Percentiles rank a stretch among this genome's conserved stretches.
phyloP scores from a whole-genome alignment of 2,888 invertebrate species.

The Mimumesa dahlbomi region DNA sequence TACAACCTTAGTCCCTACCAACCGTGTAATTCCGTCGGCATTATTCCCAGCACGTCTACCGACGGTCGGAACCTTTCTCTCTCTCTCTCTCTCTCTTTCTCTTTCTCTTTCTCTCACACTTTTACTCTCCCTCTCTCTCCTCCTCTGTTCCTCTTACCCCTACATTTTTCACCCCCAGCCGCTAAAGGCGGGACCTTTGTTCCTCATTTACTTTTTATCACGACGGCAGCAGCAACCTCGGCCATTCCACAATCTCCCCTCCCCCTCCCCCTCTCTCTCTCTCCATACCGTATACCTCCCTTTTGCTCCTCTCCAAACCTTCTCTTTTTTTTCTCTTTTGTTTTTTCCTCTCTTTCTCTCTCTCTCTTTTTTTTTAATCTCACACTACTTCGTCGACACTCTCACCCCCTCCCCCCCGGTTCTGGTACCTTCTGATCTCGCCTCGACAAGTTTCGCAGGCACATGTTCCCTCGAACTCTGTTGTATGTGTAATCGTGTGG shows the following conservation, averaged over 20 bases:
- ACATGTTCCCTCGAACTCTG: constrained; percentile 47
- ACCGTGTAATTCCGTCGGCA: constrained; percentile 77
- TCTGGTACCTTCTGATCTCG: constrained; percentile 45
- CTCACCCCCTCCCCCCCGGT: background rate
- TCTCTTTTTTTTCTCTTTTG: constrained; percentile 30
- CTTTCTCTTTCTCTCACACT: constrained; percentile 13
- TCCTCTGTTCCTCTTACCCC: constrained; percentile 47
- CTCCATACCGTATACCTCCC: constrained; percentile 27
- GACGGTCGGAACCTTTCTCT: constrained; percentile 69
- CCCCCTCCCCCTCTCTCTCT: no score
- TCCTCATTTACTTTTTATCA: constrained; percentile 80
- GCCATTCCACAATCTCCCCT: constrained; percentile 62
- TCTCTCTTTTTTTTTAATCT: constrained; percentile 32
- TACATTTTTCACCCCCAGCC: constrained; percentile 57
- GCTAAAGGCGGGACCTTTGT: constrained; percentile 74
- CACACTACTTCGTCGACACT: constrained; percentile 15
- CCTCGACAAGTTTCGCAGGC: constrained; percentile 59
- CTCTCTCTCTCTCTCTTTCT: constrained; percentile 37
- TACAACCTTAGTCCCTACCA: constrained; percentile 61
- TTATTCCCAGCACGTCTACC: constrained; percentile 79
- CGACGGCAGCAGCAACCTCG: constrained; percentile 65
- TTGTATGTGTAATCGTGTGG: constrained; percentile 35
- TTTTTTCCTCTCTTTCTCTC: constrained; percentile 19
- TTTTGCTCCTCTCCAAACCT: constrained; percentile 35
- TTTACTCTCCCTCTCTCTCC: constrained; percentile 20